These are phyloP conservation scores for Solea senegalensis DNA, from an alignment of 2,113 vertebrate genomes.

Conservation along the genomic window DNA sequence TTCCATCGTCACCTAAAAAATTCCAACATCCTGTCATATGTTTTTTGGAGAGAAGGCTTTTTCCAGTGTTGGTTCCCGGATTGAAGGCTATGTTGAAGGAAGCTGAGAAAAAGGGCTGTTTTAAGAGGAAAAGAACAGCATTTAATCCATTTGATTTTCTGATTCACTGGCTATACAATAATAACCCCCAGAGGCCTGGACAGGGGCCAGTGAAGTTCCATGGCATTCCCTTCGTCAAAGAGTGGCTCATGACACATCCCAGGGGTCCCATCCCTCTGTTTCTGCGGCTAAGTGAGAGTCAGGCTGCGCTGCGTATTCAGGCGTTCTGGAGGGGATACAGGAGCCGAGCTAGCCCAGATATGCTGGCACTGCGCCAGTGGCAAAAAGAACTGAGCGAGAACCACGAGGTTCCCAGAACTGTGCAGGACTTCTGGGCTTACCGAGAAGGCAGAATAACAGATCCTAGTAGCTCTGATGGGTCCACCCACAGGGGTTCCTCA, in stretches of 20 bases:
- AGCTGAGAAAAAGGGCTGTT: not conserved
- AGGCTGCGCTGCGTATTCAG: not conserved
- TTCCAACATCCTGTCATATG: not conserved
- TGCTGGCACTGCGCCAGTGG: not conserved
- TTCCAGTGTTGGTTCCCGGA: not conserved
- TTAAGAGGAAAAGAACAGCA: not conserved
- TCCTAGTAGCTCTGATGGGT: not conserved
- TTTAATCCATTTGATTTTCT: not conserved
- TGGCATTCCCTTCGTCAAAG: not conserved
- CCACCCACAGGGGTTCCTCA: not conserved
- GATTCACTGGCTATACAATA: not conserved
- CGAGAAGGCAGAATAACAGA: not conserved
- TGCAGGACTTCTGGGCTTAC: not conserved
- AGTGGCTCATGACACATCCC: not conserved
- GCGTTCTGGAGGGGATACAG: not conserved
- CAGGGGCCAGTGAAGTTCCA: not conserved
- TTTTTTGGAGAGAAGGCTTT: not conserved
- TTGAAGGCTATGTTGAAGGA: not conserved
- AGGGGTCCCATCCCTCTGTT: not conserved
- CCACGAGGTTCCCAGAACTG: not conserved
- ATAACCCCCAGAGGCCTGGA: not conserved
- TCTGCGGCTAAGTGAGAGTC: not conserved
- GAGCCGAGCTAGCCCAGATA: not conserved
- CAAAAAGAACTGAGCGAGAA: not conserved
- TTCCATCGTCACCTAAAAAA: not conserved